Percentiles rank a stretch among this genome's conserved stretches.
These are phyloP conservation scores for Protobothrops mucrosquamatus DNA, from an alignment of 2,113 vertebrate species.

Conservation along the genomic window DNA sequence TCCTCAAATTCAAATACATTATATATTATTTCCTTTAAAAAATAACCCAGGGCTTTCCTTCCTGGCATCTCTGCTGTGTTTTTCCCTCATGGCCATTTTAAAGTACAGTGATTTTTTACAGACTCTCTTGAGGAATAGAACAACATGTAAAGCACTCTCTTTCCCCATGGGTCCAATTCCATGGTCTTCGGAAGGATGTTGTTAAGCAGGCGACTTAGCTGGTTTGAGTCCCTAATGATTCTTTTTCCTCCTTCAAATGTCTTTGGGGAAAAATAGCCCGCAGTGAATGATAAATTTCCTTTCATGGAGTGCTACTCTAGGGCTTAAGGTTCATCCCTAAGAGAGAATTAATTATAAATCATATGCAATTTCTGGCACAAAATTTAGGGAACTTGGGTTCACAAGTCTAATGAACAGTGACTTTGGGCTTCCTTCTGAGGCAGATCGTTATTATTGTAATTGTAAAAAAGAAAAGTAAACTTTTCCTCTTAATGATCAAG, in stretches of 20 bases:
- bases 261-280: slow-evolving; percentile 37
- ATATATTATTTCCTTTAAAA: slow-evolving; percentile 18
- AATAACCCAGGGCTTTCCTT: slow-evolving; percentile 42
- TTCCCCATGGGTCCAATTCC: slow-evolving; percentile 25
- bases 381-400: slow-evolving; percentile 9
- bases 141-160: slow-evolving; percentile 43
- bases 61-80: slow-evolving; percentile 35
- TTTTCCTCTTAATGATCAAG: slow-evolving; percentile 7
- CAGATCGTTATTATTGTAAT: slow-evolving; percentile 19
- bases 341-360: slow-evolving; percentile 51
- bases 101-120: slow-evolving; percentile 49
- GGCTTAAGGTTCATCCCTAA: slow-evolving; percentile 36
- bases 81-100: slow-evolving; percentile 38
- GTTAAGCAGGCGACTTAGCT: slow-evolving; percentile 32
- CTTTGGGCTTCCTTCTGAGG: not conserved
- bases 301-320: slow-evolving; percentile 39
- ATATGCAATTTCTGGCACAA: slow-evolving; percentile 38
- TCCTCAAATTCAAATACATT: slow-evolving; percentile 24
- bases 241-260: slow-evolving; percentile 24
- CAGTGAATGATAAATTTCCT: slow-evolving; percentile 32
- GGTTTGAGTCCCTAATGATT: slow-evolving; percentile 32
- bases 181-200: slow-evolving; percentile 37
- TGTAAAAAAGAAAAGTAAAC: slow-evolving; percentile 6
- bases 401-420: slow-evolving; percentile 20
- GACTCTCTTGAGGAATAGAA: slow-evolving; percentile 49